Base-by-base conservation (phyloP, 2,797 vertebrate species). In the Cynodonichthys magdalenae region DNA sequence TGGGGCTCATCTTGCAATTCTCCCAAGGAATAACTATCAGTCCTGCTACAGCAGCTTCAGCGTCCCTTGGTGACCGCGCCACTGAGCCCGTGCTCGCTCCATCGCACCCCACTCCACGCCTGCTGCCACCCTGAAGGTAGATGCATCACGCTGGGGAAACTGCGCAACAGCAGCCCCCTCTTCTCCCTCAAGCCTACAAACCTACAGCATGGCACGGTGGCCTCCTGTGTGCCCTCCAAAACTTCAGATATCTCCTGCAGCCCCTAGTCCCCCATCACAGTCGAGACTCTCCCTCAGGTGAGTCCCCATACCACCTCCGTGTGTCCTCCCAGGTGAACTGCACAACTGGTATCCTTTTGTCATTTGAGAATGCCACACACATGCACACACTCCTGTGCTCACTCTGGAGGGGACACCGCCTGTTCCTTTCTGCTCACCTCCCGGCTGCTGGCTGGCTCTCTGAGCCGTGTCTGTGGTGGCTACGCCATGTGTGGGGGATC, bases 1-100 rank as follows among this genome's bases (percentile, higher is more conserved):
- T 88, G 83, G 88, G 87, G 84, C 90, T 92, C 90, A 92, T 93
- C 92, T 93, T 92, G 88, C 92, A 92, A 92, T 92, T 91, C 92
- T 94, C 92, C 86, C 86, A 92, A 92, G 93, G 92, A 93, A 94
- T 92, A 93, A 93, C 92, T 92, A 94, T 94, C 93, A 93, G 93
- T 93, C 92, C 89, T 92, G 93, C 92, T 91, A 92, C 89, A 92
- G 89, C 90, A 69, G 87, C 91, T 92, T 81, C 90, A 88, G 89
- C 92, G 91, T 94, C 92, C 93, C 93, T 86, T 92, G 93, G 92
- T 94, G 93, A 93, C 91, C 90, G 92, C 93, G 92, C 93, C 92
- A 93, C 91, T 93, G 93, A 90, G 92, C 89, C 89, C 82, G 71
- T 86, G 90, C 81, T 92, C 89, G 93, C 93, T 93, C 92, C 91